Percentiles rank a stretch among this genome's conserved stretches.
These are phyloP conservation scores for Drosophila buzzatii DNA, from an alignment of 2,888 invertebrate species.

Conservation along the genomic window DNA sequence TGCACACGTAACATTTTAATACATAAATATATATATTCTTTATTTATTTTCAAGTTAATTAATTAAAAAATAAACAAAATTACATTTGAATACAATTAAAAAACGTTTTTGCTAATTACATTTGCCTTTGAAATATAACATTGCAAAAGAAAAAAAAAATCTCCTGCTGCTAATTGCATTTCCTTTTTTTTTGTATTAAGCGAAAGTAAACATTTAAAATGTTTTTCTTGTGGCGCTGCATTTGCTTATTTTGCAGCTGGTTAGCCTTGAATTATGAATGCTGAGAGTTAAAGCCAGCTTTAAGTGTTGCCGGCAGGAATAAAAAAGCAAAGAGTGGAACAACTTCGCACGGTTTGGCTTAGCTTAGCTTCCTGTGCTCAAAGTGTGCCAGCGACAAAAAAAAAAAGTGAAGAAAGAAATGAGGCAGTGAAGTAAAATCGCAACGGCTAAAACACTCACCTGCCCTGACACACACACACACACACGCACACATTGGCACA, in stretches of 20 bases:
- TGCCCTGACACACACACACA: slow-evolving; percentile 38
- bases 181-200: not conserved
- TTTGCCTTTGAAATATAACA: not conserved
- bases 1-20: not conserved
- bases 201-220: slow-evolving; percentile 1
- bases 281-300: slow-evolving; percentile 14
- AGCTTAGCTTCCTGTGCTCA: slow-evolving; percentile 19
- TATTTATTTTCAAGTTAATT: not conserved
- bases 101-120: not conserved
- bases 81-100: not conserved
- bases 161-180: not conserved
- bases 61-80: not conserved
- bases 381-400: slow-evolving; percentile 9
- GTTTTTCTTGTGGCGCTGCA: not conserved
- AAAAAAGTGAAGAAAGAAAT: no score
- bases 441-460: slow-evolving; percentile 56
- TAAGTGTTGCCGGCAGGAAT: not conserved
- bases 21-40: not conserved
- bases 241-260: not conserved
- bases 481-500: slow-evolving; percentile 26
- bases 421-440: slow-evolving; percentile 26
- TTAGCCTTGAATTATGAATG: slow-evolving; percentile 12
- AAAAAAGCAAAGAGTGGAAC: slow-evolving; percentile 5
- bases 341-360: slow-evolving; percentile 8
- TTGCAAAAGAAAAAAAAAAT: not conserved